Evolutionary conservation across 2,113 vertebrate species (phyloP).

Genomic region (Isichthys henryi): DNA sequence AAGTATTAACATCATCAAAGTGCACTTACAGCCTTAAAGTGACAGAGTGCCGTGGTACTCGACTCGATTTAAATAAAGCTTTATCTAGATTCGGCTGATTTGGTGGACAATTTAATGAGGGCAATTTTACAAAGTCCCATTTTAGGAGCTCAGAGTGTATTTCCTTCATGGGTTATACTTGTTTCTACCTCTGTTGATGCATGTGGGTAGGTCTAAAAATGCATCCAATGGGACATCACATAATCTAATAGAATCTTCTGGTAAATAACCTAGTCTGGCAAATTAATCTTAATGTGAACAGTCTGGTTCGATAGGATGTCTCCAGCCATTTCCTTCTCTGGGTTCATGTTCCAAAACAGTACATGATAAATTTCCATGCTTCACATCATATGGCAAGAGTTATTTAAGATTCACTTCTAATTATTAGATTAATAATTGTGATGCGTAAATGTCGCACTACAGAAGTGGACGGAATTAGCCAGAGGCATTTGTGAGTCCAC

Average conservation of each 20-base stretch:
- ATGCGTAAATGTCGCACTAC: not conserved
- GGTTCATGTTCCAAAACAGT: not conserved
- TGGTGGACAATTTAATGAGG: not conserved
- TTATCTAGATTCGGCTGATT: not conserved
- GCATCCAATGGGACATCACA: not conserved
- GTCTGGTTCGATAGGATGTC: not conserved
- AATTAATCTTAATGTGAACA: constrained; percentile 9
- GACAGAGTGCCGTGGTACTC: not conserved
- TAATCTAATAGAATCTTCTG: not conserved
- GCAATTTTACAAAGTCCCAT: constrained; percentile 3
- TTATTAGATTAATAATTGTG: not conserved
- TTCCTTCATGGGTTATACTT: not conserved
- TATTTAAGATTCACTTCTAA: not conserved
- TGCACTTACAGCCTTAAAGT: not conserved
- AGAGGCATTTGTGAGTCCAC: not conserved
- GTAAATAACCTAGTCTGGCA: not conserved
- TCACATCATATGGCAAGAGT: not conserved
- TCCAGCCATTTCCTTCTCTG: not conserved
- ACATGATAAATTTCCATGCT: not conserved
- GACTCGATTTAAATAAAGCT: constrained; percentile 14
- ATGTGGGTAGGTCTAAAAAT: not conserved
- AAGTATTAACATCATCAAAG: constrained; percentile 12
- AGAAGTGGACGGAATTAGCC: not conserved
- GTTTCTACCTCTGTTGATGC: not conserved
- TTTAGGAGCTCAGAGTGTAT: not conserved